Evolutionary conservation across 2,888 invertebrate species (phyloP).

Genomic region (Nymphalis polychloros): DNA sequence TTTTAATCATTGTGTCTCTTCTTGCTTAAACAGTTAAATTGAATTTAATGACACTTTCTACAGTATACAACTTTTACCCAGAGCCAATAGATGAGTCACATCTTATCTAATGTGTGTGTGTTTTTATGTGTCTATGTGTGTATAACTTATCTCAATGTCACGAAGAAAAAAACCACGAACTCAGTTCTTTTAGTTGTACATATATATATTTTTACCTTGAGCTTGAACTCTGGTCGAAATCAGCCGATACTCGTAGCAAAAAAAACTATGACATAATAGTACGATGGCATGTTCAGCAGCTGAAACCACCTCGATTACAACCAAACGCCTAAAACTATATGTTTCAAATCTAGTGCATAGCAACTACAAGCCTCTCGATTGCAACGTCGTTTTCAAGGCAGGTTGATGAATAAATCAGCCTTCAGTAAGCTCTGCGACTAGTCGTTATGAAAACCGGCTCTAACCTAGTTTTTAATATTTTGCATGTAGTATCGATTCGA

Average conservation of each 20-base stretch:
- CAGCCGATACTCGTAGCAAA: conserved; percentile 37
- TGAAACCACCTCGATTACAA: conserved; percentile 20
- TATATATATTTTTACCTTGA: no score
- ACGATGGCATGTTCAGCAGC: conserved; percentile 43
- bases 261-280: conserved; percentile 52
- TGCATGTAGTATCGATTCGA: conserved; percentile 15
- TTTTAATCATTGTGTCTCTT: no score
- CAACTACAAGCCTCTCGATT: conserved; percentile 20
- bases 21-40: no score
- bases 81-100: no score
- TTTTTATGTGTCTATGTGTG: no score
- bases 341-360: conserved; percentile 33
- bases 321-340: conserved; percentile 33
- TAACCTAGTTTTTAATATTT: conserved; percentile 9
- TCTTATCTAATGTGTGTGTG: no score
- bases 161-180: no score
- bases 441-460: conserved; percentile 12
- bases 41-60: no score
- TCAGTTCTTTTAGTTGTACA: no score
- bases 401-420: conserved; percentile 22
- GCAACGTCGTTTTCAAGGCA: conserved; percentile 16
- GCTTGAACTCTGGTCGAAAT: conserved; percentile 22
- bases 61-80: no score
- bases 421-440: conserved; percentile 10
- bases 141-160: no score